phyloP scores from a whole-genome alignment of 2,797 vertebrate genomes.

The Aphelocoma californica region DNA sequence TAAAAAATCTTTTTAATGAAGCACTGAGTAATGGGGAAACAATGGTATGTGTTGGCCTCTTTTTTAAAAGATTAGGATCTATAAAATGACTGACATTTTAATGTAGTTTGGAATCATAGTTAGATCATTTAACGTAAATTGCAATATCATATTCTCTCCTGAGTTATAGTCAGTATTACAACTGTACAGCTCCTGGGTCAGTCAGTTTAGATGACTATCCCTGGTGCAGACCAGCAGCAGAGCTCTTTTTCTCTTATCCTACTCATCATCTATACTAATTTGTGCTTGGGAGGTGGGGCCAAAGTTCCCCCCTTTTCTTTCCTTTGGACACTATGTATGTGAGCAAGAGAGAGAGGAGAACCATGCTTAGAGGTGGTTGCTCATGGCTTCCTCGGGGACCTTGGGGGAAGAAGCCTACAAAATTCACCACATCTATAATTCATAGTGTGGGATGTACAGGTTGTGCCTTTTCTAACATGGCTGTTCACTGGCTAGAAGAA shows the following conservation, averaged over 20 bases:
- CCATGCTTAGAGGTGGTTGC: accelerated
- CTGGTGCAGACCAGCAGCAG: not conserved
- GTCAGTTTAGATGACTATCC: not conserved
- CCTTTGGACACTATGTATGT: not conserved
- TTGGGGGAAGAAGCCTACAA: not conserved
- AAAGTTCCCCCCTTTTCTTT: not conserved
- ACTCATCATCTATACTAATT: not conserved
- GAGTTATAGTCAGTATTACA: not conserved
- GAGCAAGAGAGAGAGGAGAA: not conserved
- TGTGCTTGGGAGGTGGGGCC: not conserved
- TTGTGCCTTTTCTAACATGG: not conserved
- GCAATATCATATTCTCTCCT: not conserved
- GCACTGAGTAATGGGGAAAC: not conserved
- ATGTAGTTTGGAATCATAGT: not conserved
- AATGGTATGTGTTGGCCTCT: not conserved
- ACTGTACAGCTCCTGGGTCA: not conserved
- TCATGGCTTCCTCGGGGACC: not conserved
- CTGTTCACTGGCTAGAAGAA: not conserved
- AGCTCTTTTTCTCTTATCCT: not conserved
- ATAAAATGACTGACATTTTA: not conserved
- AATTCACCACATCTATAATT: not conserved
- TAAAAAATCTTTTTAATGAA: not conserved
- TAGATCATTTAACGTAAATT: not conserved
- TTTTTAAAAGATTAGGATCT: not conserved
- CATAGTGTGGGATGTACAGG: accelerated